A percentile compares a stretch with the other conserved stretches of the same genome.
Evolutionary conservation across 1,140 invertebrate species (phyloP).

Genomic region (Conopomorpha cramerella): DNA sequence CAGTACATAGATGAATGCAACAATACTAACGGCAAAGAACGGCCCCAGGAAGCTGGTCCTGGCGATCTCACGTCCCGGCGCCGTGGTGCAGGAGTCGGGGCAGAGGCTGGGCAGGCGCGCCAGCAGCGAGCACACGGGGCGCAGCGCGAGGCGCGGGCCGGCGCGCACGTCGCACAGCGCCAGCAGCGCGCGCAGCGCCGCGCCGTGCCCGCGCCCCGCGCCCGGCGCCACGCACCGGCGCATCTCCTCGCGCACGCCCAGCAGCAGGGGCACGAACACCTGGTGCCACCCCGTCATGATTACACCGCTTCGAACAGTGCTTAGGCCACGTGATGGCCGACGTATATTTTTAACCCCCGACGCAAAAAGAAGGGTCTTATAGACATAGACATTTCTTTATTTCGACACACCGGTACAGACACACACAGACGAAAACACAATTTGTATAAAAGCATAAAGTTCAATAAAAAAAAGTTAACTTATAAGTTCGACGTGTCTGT

Average conservation of each 20-base stretch:
- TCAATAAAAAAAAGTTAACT: too few relatives aligned
- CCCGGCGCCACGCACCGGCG: conserved; percentile 36
- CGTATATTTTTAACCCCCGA: too few relatives aligned
- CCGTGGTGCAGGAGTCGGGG: conserved; percentile 71
- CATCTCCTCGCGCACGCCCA: conserved; percentile 53
- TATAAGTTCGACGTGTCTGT: too few relatives aligned
- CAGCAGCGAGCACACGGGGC: conserved; percentile 82
- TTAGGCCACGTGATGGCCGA: too few relatives aligned
- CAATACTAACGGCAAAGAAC: conserved; percentile 73
- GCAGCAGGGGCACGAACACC: conserved; percentile 45
- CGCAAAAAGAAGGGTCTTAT: too few relatives aligned
- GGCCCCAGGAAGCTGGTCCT: conserved; percentile 85
- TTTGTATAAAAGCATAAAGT: too few relatives aligned
- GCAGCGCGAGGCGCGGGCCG: conserved; percentile 27
- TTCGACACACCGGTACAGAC: too few relatives aligned
- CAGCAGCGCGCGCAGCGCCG: conserved; percentile 40
- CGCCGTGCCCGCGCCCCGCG: conserved; percentile 28
- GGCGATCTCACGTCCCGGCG: conserved; percentile 80
- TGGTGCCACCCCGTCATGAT: too few relatives aligned
- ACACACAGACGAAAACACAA: too few relatives aligned
- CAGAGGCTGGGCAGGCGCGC: conserved; percentile 76
- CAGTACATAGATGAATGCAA: conserved; percentile 2
- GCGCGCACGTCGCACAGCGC: conserved; percentile 43
- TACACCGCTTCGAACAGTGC: too few relatives aligned
- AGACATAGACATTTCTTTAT: too few relatives aligned